Evolutionary conservation across 2,113 vertebrate genomes (phyloP), one percentile per base, ranked within the genome.

Genomic region (Hippopotamus amphibius): DNA sequence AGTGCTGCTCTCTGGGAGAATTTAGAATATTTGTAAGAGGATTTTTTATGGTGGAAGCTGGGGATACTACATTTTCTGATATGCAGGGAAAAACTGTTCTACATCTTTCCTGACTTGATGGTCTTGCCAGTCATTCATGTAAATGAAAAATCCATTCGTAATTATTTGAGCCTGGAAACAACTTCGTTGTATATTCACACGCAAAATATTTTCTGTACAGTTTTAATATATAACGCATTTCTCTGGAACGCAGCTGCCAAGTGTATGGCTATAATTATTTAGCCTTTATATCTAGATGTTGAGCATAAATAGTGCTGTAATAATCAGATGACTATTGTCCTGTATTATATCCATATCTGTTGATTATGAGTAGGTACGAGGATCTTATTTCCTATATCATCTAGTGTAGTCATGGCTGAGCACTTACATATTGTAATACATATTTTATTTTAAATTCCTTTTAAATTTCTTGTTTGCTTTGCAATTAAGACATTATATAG

Each of bases 221-320:
- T 93, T 90, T 80, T 81, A 66, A 63, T 92, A 86, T 77, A 65
- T 53, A 72, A 82, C 74, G 63, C 69, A 33, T 93, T 96, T 96
- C 28, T 82, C 30, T 90, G 48, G 28, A 61, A 79, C 90, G 55
- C 11, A 87, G 59, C 65, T 90, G 11, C 1, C 8, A 71, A 66
- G 5, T 76, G 37, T 91, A 2, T 82, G 15, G 46, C 83, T 68
- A 68, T 48, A 85, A n/a, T 43, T 69, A 53, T 59, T 86, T 93
- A 94, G 30, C 5, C 33, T 87, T 90, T 59, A 22, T 83, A 77
- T 63, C 0, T 93, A 71, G 53, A 59, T 86, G 7, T 28, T 89
- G 61, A 65, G 74, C 33, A 71, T 82, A 59, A 82, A 37, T 46
- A 15, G 7, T 17, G 46, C n/a, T 71, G 9, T 15, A 37, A 37